Conservation (phyloP, 2,888 invertebrate species). For the Danaus chrysippus region DNA sequence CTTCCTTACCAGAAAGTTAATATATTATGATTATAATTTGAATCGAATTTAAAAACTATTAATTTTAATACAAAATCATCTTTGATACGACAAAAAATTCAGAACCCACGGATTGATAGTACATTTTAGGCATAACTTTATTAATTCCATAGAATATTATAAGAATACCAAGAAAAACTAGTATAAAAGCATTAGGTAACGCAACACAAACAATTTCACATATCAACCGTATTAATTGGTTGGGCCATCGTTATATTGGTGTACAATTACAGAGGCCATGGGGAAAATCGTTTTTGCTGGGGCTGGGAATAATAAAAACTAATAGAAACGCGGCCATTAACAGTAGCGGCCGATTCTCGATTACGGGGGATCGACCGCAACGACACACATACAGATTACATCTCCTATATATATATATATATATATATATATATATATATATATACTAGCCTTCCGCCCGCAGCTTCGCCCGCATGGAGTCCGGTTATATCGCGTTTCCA, state of each 20-base stretch:
- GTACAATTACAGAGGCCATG: slow-evolving; percentile 38
- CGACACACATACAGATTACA: slow-evolving; percentile 4
- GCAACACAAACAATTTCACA: neutral
- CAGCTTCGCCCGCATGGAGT: no score
- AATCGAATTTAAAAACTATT: no score
- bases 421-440: no score
- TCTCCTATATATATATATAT: neutral
- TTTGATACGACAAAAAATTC: no score
- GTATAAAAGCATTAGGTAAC: neutral
- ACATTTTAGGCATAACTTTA: no score
- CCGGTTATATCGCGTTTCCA: no score
- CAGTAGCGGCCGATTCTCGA: slow-evolving; percentile 37
- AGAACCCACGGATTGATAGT: no score
- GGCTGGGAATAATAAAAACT: slow-evolving; percentile 44
- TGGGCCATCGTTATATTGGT: slow-evolving; percentile 31
- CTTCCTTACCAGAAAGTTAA: no score
- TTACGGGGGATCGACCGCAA: slow-evolving; percentile 31
- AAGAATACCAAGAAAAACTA: neutral
- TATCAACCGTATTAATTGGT: slow-evolving; percentile 3
- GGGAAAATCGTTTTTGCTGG: slow-evolving; percentile 41
- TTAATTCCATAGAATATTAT: no score
- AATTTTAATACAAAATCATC: no score
- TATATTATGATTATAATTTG: no score
- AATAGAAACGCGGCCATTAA: slow-evolving; percentile 43
- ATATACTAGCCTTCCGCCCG: no score